Evolutionary conservation across 2,888 invertebrate species (phyloP).

Genomic region (Brachypalpus laphriformis): DNA sequence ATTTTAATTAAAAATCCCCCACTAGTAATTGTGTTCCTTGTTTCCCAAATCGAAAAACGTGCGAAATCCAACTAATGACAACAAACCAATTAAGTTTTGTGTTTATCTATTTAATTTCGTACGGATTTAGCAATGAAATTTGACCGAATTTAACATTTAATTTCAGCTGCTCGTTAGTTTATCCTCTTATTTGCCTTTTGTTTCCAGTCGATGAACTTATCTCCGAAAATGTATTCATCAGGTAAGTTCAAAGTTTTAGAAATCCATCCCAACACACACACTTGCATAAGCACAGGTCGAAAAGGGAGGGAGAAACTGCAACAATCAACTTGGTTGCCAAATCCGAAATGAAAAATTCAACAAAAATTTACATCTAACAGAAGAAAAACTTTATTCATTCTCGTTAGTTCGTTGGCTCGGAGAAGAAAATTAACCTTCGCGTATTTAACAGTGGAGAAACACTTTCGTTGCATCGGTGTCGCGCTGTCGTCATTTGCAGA

Average conservation of each 20-base stretch:
- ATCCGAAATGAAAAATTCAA: constrained; percentile 39
- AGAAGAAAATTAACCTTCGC: constrained; percentile 58
- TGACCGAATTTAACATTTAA: neutral
- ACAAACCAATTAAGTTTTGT: constrained; percentile 13
- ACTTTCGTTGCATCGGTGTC: constrained; percentile 30
- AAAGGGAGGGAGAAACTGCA: constrained; percentile 16
- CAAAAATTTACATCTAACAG: constrained; percentile 37
- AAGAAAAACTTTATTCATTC: constrained; percentile 7
- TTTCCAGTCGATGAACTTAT: neutral
- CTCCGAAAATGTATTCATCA: neutral
- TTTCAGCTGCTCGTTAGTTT: neutral
- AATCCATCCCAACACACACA: neutral
- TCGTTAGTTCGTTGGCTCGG: neutral
- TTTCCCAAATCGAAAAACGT: constrained; percentile 10
- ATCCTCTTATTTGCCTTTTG: neutral
- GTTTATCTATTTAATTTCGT: neutral
- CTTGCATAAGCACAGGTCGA: too few relatives aligned
- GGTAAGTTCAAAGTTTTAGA: neutral
- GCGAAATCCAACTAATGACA: neutral
- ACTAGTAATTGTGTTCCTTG: neutral
- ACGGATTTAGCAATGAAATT: constrained; percentile 3
- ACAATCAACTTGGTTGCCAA: constrained; percentile 34
- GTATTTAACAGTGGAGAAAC: constrained; percentile 52
- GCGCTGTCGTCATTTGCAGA: constrained; percentile 33
- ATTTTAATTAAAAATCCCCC: constrained; percentile 33